Conservation (phyloP, 2,797 vertebrate species). For the Cetoscarus ocellatus region DNA sequence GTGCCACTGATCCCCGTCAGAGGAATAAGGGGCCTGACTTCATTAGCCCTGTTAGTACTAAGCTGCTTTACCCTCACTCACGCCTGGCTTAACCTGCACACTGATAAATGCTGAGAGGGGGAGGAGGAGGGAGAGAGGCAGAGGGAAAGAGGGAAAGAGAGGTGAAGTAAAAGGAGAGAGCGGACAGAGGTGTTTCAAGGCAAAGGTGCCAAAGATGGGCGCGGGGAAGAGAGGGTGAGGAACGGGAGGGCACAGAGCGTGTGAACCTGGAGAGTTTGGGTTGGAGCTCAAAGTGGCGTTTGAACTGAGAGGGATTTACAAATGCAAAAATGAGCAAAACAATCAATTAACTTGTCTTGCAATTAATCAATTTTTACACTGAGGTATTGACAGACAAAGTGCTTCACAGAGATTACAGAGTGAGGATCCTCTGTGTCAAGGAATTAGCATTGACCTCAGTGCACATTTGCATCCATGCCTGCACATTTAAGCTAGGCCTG, state of each 20-base stretch:
- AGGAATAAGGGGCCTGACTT: slow-evolving; percentile 77
- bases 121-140: slow-evolving; percentile 31
- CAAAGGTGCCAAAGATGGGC: slow-evolving; percentile 47
- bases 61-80: slow-evolving; percentile 77
- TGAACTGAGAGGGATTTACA: slow-evolving; percentile 71
- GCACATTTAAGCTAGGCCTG: too few species aligned
- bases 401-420: slow-evolving; percentile 55
- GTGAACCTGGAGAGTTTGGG: slow-evolving; percentile 67
- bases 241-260: slow-evolving; percentile 56
- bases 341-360: slow-evolving; percentile 78
- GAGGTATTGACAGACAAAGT: slow-evolving; percentile 59
- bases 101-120: slow-evolving; percentile 57
- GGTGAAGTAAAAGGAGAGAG: slow-evolving; percentile 55
- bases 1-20: slow-evolving; percentile 73
- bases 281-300: slow-evolving; percentile 62
- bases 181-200: slow-evolving; percentile 56
- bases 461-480: slow-evolving; percentile 21
- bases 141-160: slow-evolving; percentile 36
- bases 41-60: slow-evolving; percentile 81
- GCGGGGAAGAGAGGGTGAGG: slow-evolving; percentile 26
- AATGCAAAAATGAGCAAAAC: slow-evolving; percentile 64
- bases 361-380: slow-evolving; percentile 73
- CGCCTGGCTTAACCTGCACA: slow-evolving; percentile 68
- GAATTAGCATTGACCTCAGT: slow-evolving; percentile 71
- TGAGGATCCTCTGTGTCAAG: slow-evolving; percentile 34